A percentile compares a stretch with the other conserved stretches of the same genome.
Conservation (phyloP, 2,888 invertebrate species). For the Phragmatobia fuliginosa region DNA sequence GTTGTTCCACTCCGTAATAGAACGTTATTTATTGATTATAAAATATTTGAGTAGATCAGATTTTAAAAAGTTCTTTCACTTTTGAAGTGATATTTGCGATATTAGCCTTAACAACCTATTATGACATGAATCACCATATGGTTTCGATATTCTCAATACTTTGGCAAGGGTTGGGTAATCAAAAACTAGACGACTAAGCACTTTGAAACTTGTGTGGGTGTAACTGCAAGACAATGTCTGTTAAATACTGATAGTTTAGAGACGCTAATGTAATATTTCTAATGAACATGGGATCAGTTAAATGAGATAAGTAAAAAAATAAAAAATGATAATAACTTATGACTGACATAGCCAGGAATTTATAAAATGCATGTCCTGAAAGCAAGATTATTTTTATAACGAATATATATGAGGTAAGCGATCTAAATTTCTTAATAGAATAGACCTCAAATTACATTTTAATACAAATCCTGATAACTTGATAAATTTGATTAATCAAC, state of each 20-base stretch:
- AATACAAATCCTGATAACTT: too few species aligned
- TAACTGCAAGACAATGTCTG: neutral
- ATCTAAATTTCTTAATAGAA: too few species aligned
- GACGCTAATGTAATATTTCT: neutral
- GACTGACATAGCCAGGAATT: too few species aligned
- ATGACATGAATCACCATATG: slow-evolving; percentile 14
- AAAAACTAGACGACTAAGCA: slow-evolving; percentile 10
- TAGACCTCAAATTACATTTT: too few species aligned
- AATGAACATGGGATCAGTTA: too few species aligned
- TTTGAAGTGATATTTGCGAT: neutral
- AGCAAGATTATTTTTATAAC: too few species aligned
- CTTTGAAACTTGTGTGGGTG: slow-evolving; percentile 16
- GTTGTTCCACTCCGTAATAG: too few species aligned
- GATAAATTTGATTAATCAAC: too few species aligned
- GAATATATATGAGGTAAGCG: too few species aligned
- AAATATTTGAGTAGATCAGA: neutral
- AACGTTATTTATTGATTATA: neutral
- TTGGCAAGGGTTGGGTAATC: neutral
- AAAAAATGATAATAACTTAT: too few species aligned
- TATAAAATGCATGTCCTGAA: too few species aligned
- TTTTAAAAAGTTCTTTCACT: neutral
- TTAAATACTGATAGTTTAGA: neutral
- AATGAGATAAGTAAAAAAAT: too few species aligned
- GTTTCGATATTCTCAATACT: slow-evolving; percentile 12
- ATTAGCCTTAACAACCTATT: neutral